Percentiles rank a stretch among this genome's conserved stretches.
Evolutionary conservation across 2,113 vertebrate genomes (phyloP).

Genomic region (Epinephelus fuscoguttatus): DNA sequence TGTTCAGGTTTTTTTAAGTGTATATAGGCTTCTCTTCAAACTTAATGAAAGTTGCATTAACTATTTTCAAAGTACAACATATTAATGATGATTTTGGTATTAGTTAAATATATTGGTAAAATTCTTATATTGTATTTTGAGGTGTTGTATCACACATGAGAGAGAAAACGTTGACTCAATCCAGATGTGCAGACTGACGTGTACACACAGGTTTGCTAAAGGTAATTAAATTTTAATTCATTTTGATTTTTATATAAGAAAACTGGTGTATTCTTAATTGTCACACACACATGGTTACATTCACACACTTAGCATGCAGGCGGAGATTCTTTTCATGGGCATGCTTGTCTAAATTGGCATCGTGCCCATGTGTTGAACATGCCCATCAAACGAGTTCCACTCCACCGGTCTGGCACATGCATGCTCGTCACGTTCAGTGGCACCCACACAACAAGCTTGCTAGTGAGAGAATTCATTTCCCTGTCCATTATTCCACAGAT

Average conservation of each 20-base stretch:
- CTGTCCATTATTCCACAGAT: conserved; percentile 83
- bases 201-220: background rate
- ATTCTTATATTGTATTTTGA: background rate
- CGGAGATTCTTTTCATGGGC: conserved; percentile 58
- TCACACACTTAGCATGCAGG: conserved; percentile 63
- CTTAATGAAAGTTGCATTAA: background rate
- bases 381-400: conserved; percentile 83
- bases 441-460: conserved; percentile 68
- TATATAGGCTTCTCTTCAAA: background rate
- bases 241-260: conserved; percentile 6
- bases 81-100: background rate
- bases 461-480: conserved; percentile 78
- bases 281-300: conserved; percentile 12
- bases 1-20: background rate
- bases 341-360: conserved; percentile 85
- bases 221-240: background rate
- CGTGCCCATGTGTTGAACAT: conserved; percentile 79
- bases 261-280: background rate
- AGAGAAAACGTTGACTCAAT: background rate
- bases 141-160: background rate
- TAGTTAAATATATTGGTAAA: background rate
- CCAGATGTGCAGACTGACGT: conserved; percentile 17
- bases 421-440: conserved; percentile 83
- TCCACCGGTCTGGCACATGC: conserved; percentile 72
- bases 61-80: background rate